Conservation (phyloP, 2,113 vertebrate species). For the Ptychochromis oligacanthus region DNA sequence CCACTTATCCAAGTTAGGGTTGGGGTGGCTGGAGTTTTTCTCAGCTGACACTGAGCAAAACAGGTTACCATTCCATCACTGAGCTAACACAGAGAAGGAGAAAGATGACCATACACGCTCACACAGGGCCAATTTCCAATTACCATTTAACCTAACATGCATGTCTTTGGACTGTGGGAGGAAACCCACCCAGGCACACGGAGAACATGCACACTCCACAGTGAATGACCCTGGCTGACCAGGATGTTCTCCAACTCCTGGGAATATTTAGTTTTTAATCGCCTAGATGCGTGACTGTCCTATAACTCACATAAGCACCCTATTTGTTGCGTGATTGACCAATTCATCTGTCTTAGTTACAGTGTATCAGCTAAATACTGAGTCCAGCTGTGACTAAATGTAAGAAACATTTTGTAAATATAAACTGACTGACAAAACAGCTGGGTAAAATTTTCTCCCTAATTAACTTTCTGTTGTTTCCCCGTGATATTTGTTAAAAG, state of each 20-base stretch:
- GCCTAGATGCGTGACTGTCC: not conserved
- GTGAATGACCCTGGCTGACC: not conserved
- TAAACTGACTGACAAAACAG: not conserved
- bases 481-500: not conserved
- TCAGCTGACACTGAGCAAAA: not conserved
- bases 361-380: not conserved
- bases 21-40: not conserved
- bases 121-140: not conserved
- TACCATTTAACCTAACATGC: not conserved
- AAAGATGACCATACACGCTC: no score
- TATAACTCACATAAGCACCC: not conserved
- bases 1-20: not conserved
- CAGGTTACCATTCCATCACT: not conserved
- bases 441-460: slow-evolving; percentile 10
- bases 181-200: not conserved
- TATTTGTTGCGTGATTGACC: not conserved
- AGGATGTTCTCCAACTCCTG: not conserved
- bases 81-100: no score
- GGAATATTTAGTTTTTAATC: not conserved
- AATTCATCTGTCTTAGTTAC: slow-evolving; percentile 1
- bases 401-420: not conserved
- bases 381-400: not conserved
- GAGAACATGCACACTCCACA: not conserved
- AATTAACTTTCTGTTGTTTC: slow-evolving; percentile 4
- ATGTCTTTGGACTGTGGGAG: not conserved